phyloP scores from a whole-genome alignment of 2,888 invertebrate genomes.

The Lycophotia porphyrea region DNA sequence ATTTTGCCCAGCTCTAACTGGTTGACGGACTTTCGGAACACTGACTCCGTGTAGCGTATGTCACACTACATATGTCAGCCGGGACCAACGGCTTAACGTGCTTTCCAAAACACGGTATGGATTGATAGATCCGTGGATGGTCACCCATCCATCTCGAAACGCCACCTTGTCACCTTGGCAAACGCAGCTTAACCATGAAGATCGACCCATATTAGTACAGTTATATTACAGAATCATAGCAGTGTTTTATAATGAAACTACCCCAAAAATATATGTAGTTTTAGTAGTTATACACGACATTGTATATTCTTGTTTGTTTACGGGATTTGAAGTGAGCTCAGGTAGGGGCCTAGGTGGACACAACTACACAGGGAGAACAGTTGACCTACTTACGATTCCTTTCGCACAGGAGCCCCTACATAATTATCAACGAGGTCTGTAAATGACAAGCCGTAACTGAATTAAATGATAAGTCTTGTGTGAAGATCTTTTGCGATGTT shows the following conservation, averaged over 20 bases:
- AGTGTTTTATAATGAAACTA: not conserved
- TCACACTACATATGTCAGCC: not conserved
- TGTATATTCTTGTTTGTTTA: conserved; percentile 66
- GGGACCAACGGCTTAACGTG: not conserved
- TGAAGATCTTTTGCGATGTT: conserved; percentile 41
- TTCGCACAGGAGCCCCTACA: conserved; percentile 51
- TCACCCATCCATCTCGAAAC: not conserved
- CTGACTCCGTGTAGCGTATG: not conserved
- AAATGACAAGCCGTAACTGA: conserved; percentile 60
- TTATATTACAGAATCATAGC: not conserved
- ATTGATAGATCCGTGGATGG: too few species aligned
- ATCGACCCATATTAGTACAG: not conserved
- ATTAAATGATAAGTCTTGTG: conserved; percentile 61
- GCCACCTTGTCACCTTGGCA: too few species aligned
- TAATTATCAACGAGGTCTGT: conserved; percentile 59
- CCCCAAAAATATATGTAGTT: not conserved
- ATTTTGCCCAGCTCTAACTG: too few species aligned
- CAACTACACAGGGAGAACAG: conserved; percentile 67
- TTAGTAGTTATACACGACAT: not conserved
- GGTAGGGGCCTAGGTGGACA: conserved; percentile 63
- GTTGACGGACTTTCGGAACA: not conserved
- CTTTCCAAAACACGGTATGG: not conserved
- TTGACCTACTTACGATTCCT: conserved; percentile 77
- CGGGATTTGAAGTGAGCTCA: conserved; percentile 66
- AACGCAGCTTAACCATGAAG: not conserved